Evolutionary conservation across 2,113 vertebrate genomes (phyloP).

Genomic region (Panthera leo): DNA sequence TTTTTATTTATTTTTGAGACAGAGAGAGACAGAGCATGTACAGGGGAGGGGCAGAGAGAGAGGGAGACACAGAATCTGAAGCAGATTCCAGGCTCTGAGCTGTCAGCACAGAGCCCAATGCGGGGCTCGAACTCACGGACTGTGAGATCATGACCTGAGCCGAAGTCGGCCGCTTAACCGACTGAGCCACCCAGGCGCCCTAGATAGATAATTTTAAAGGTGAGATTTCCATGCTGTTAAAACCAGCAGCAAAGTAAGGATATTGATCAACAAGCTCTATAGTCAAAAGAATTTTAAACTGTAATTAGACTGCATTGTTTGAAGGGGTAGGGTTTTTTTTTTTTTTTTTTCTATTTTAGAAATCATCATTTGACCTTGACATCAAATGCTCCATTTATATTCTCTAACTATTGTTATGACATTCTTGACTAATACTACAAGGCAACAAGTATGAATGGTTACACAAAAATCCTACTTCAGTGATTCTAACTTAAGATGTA

Average conservation of each 20-base stretch:
- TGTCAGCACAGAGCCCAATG: too few relatives aligned
- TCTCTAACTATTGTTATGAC: not conserved
- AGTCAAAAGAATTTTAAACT: not conserved
- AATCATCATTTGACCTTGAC: not conserved
- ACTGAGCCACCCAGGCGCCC: too few relatives aligned
- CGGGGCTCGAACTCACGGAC: too few relatives aligned
- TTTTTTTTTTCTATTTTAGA: not conserved
- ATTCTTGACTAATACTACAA: not conserved
- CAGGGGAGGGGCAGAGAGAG: too few relatives aligned
- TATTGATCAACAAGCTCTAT: not conserved
- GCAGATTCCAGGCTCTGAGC: too few relatives aligned
- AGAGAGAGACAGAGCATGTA: too few relatives aligned
- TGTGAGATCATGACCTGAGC: too few relatives aligned
- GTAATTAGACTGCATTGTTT: not conserved
- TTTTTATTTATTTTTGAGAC: too few relatives aligned
- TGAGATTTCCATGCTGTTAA: not conserved
- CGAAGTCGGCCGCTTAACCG: too few relatives aligned
- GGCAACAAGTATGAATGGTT: not conserved
- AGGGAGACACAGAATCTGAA: too few relatives aligned
- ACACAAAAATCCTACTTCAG: not conserved
- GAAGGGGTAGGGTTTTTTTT: not conserved
- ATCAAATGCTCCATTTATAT: not conserved
- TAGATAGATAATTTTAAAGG: not conserved
- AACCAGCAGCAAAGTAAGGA: not conserved
- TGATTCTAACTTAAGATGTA: not conserved